Evolutionary conservation across 2,113 vertebrate species (phyloP).

Genomic region (Crypturellus undulatus): DNA sequence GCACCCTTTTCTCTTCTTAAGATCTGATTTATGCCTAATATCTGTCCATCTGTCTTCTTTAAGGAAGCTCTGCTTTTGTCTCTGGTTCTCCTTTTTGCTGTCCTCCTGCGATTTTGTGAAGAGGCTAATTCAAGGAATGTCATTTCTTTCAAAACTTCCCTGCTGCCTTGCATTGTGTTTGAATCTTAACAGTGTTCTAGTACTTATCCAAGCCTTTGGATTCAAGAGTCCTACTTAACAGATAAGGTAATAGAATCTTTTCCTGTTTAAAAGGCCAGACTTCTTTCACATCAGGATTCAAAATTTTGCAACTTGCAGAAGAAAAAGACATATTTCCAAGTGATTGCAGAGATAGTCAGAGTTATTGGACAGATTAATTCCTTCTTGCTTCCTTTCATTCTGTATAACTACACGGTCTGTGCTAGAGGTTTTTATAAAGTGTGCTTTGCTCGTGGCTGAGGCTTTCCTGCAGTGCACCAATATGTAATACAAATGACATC

Average conservation of each 20-base stretch:
- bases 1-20: not conserved
- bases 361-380: not conserved
- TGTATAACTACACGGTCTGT: not conserved
- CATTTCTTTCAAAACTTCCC: not conserved
- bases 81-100: not conserved
- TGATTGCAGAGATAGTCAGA: not conserved
- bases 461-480: conserved; percentile 16
- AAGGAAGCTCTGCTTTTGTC: not conserved
- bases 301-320: not conserved
- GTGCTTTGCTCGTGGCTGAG: not conserved
- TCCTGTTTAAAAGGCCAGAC: not conserved
- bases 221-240: not conserved
- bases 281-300: not conserved
- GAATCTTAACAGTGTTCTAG: not conserved
- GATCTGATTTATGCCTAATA: not conserved
- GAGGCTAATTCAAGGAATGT: not conserved
- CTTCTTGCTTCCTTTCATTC: not conserved
- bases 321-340: not conserved
- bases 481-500: conserved; percentile 26
- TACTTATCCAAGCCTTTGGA: not conserved
- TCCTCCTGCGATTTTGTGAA: not conserved
- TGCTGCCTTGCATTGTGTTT: not conserved
- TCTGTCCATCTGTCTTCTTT: not conserved
- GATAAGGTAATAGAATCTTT: not conserved
- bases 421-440: not conserved